Base-by-base conservation (phyloP, 1,140 invertebrate genomes). In the Bombus balteatus region DNA sequence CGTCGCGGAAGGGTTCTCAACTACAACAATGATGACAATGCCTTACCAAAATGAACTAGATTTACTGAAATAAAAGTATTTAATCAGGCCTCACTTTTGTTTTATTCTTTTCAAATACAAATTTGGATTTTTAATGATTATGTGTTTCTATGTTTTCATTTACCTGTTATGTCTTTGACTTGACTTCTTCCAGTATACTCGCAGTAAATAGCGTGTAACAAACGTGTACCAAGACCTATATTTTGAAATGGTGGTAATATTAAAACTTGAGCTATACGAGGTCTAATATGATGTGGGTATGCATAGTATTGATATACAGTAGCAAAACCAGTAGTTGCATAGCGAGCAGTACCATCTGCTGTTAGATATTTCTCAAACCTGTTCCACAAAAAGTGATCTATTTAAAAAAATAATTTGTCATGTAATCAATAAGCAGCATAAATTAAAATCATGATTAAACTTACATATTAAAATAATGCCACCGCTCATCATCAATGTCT, bases 221-320 rank as follows among this genome's bases (percentile, higher is more conserved):
- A 92, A 68, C 97, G 96, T 4, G 97, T 97, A 66, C 98, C 98
- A 34, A 99, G 94, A 4, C 99, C 98, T 71, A 97, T 95, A 66
- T 96, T 96, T 94, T 99, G 98, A 94, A 98, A 99, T 1, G 98
- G 98, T 22, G 99, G 99, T 85, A 99, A 94, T 76, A 99, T 96
- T 72, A 99, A 95, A 92, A 99, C 97, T 94, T 99, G 99, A 87
- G 98, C 98, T 77, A 99, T 98, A 81, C 99, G 96, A 15, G 98
- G 98, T 59, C 99, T 96, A 70, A 97, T 97, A 92, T 98, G 97
- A 70, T 96, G 95, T 1, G 99, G 99, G 95, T 99, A 99, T 1
- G 98, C 98, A 94, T 99, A 99, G 94, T 99, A 99, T 89, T 98
- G 97, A 96, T 99, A 99, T 37, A 99, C 97, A 0, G 98, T 98